phyloP scores from a whole-genome alignment of 2,888 invertebrate genomes.

The Stenotaenia linearis region DNA sequence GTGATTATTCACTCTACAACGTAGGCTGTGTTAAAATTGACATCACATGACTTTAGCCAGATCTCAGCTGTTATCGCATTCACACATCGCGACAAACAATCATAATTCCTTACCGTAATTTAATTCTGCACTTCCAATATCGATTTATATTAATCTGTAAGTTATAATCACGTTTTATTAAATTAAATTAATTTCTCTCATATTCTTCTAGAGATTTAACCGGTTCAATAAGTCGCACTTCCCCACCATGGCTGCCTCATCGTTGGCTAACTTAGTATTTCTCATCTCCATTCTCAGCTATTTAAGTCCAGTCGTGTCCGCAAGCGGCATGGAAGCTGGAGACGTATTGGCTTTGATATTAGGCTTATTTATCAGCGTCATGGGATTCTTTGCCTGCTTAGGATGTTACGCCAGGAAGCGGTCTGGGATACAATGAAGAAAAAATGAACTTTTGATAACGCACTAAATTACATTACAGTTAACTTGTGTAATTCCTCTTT shows the following conservation, averaged over 20 bases:
- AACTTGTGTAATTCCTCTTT: not conserved
- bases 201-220: not conserved
- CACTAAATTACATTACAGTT: not conserved
- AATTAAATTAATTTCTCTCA: not conserved
- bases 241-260: not conserved
- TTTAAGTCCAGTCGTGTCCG: slow-evolving; percentile 33
- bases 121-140: not conserved
- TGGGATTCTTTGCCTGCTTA: slow-evolving; percentile 48
- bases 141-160: not conserved
- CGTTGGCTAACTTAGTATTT: not conserved
- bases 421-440: slow-evolving; percentile 37
- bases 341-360: slow-evolving; percentile 48
- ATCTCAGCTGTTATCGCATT: too few relatives aligned
- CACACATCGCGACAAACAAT: too few relatives aligned
- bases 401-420: slow-evolving; percentile 47
- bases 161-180: not conserved
- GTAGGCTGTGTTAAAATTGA: too few relatives aligned
- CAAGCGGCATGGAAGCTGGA: slow-evolving; percentile 47
- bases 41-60: too few relatives aligned
- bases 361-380: slow-evolving; percentile 46
- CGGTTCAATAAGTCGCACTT: not conserved
- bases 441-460: not conserved
- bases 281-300: not conserved
- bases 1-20: too few relatives aligned
- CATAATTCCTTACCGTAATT: not conserved